Evolutionary conservation across 2,113 vertebrate genomes (phyloP).

Genomic region (Tragelaphus strepsiceros): DNA sequence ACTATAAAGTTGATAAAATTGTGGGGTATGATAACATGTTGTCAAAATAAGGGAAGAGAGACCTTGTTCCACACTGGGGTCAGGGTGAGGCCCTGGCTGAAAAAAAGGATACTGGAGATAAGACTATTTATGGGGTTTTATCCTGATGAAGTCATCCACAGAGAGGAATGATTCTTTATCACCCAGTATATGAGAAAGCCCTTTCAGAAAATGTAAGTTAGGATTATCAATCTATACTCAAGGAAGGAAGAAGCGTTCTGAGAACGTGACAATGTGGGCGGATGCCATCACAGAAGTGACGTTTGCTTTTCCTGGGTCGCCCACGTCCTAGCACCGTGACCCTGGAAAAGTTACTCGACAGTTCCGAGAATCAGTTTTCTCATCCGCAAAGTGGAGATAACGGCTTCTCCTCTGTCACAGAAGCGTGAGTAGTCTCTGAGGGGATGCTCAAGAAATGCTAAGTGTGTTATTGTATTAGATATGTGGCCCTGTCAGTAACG

Average conservation of each 20-base stretch:
- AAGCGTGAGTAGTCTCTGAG: not conserved
- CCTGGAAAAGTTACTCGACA: not conserved
- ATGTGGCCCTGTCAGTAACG: not conserved
- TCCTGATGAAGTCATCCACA: not conserved
- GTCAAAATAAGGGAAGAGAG: not conserved
- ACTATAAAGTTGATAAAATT: not conserved
- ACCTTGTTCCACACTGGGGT: not conserved
- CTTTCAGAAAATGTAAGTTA: not conserved
- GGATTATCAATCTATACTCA: not conserved
- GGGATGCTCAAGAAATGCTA: not conserved
- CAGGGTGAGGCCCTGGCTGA: not conserved
- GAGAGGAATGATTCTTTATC: not conserved
- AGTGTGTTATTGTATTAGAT: conserved; percentile 8
- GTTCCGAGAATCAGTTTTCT: not conserved
- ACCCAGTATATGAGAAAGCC: not conserved
- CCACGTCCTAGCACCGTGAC: not conserved
- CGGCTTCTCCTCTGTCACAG: not conserved
- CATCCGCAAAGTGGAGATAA: not conserved
- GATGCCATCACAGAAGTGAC: not conserved
- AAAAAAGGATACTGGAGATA: not conserved
- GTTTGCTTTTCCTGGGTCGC: not conserved
- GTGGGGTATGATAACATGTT: not conserved
- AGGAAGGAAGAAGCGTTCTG: not conserved
- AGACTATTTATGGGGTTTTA: not conserved
- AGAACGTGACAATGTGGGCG: not conserved